These are phyloP conservation scores for Bombyx mori DNA, from an alignment of 1,140 invertebrate genomes.

Conservation along the genomic window ASM3026992v2 NC_085119.1:7283001-7283500, in stretches of 20 bases:
- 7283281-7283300: constrained; percentile 11
- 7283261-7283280: constrained; percentile 9
- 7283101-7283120: no score
- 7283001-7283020: no score
- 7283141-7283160: no score
- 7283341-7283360: not conserved
- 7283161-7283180: no score
- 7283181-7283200: no score
- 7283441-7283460: not conserved
- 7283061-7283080: no score
- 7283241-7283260: constrained; percentile 17
- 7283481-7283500: no score
- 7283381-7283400: not conserved
- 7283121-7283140: no score
- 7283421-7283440: not conserved
- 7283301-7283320: constrained; percentile 19
- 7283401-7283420: not conserved
- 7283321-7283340: constrained; percentile 14
- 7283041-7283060: no score
- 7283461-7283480: not conserved
- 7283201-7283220: constrained; percentile 13
- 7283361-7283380: not conserved
- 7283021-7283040: no score
- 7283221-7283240: constrained; percentile 3
- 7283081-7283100: no score